Base-by-base conservation (phyloP, 2,797 vertebrate genomes). In the Crenuchus spilurus region DNA sequence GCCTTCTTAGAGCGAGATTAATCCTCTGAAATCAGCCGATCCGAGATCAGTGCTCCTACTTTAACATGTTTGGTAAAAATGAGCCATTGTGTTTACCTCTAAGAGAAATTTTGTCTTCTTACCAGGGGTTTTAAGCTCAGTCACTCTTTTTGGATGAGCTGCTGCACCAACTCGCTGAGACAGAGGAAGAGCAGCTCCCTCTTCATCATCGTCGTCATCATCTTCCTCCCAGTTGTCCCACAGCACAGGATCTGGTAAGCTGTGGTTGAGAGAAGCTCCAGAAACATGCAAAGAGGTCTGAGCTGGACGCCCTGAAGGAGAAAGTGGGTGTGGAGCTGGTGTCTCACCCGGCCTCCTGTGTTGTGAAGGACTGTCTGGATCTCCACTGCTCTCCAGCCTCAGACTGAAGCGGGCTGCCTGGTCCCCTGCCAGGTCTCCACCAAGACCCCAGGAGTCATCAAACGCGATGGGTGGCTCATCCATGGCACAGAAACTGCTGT, bases 171-270 rank as follows among this genome's bases (percentile, higher is more conserved):
- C 1, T 63, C 88, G 88, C 83, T 91, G 88, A 64, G 86, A 84
- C 3, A 93, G 85, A 85, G 93, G 89, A 81, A 90, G 86, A 8
- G 67, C 7, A 70, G 87, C 87, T 16, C 87, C 80, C 8, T 84
- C 84, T 7, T 86, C 81, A 16, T 54, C 48, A 9, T 51, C 48
- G 26, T 85, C 60, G 1, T 83, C 87, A 1, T 88, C 86, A 2
- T 91, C 91, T 0, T 92, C 94, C 67, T 85, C 91, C 55, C 94
- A 93, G 35, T 91, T 87, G 9, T 93, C 93, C 95, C 95, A 96
- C 14, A 94, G 49, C 62, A 82, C 89, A 1, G 94, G 91, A 75
- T 93, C 91, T 79, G 94, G 85, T 41, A 92, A 87, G 80, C 90
- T 92, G 0, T 75, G 81, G 61, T 74, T 83, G 20, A 77, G 70